phyloP scores from a whole-genome alignment of 2,888 invertebrate genomes.

The Lycia hirtaria region DNA sequence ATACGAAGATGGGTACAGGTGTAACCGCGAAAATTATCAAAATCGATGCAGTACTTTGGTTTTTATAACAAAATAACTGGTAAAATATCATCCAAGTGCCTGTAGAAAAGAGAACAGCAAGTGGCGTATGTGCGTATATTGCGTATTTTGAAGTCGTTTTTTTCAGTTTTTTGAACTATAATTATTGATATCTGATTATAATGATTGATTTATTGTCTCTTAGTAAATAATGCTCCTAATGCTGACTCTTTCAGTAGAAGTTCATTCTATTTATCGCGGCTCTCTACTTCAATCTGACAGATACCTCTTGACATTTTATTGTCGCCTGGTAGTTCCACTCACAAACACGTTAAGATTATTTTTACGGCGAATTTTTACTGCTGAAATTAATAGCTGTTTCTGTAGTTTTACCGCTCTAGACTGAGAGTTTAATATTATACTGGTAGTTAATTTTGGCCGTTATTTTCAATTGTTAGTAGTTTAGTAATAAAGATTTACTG shows the following conservation, averaged over 20 bases:
- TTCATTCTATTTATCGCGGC: slow-evolving; percentile 57
- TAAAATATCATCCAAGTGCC: no score
- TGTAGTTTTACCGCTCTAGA: slow-evolving; percentile 16
- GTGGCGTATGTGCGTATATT: no score
- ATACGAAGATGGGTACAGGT: no score
- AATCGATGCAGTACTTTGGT: no score
- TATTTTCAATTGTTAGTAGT: neutral
- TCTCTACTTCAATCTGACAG: slow-evolving; percentile 68
- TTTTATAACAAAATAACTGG: no score
- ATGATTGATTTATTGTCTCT: no score
- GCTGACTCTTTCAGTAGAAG: slow-evolving; percentile 7
- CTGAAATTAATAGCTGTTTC: slow-evolving; percentile 32
- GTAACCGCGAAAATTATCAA: no score
- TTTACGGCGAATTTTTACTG: slow-evolving; percentile 33
- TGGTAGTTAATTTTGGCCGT: slow-evolving; percentile 1
- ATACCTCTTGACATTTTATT: slow-evolving; percentile 68
- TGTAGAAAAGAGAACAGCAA: no score
- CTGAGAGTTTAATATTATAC: slow-evolving; percentile 15
- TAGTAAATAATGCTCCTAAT: no score
- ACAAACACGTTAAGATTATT: slow-evolving; percentile 38
- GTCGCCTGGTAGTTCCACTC: slow-evolving; percentile 61
- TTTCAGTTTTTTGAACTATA: no score
- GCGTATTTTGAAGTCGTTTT: no score
- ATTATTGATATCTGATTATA: no score
- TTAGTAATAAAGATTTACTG: neutral